Base-by-base conservation (phyloP, 2,888 invertebrate species). In the Strigamia maritima region DNA sequence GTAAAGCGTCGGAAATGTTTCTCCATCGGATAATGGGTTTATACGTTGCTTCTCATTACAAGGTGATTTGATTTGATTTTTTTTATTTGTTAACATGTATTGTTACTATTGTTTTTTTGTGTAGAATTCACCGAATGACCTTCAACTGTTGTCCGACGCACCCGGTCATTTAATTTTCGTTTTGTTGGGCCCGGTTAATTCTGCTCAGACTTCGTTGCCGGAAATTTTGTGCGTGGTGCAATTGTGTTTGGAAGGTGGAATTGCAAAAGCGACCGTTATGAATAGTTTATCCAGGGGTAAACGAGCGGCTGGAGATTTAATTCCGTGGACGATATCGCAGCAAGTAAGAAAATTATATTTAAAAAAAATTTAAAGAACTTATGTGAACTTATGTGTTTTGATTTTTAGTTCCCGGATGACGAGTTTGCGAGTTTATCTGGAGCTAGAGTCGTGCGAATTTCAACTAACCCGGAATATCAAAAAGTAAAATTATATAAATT, bases 161-260 rank as follows among this genome's bases (percentile, higher is more conserved):
- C 98, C 99, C 0, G 97, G 97, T 0, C 99, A 99, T 87, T 95
- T 97, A 86, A 87, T 99, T 79, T 99, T 98, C 87, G 97, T 97
- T 82, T 88, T 99, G 54, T 88, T 98, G 81, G 94, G 94, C 0
- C 98, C 98, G 0, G 90, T 95, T 0, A 90, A 92, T 16, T 89
- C 91, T 0, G 90, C 90, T 83, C 85, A 84, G 76, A 91, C 90
- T 79, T 83, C 89, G 65, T 87, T 98, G 82, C 98, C 98, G 0
- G 97, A 98, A 86, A 92, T 98, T 79, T 88, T 98, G n/a, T 95
- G 94, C 82, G 95, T 97, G 6, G 88, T 98, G 82, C 97, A 98
- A 87, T 90, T 91, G n/a, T 90, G 90, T 82, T 85, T 91, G 75
- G 91, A 91, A 86, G 91, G 91, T 19, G 88, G 89, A 82, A 88